Percentiles rank a stretch among this genome's conserved stretches.
Evolutionary conservation across 2,113 vertebrate species (phyloP).

Genomic region (Riparia riparia): DNA sequence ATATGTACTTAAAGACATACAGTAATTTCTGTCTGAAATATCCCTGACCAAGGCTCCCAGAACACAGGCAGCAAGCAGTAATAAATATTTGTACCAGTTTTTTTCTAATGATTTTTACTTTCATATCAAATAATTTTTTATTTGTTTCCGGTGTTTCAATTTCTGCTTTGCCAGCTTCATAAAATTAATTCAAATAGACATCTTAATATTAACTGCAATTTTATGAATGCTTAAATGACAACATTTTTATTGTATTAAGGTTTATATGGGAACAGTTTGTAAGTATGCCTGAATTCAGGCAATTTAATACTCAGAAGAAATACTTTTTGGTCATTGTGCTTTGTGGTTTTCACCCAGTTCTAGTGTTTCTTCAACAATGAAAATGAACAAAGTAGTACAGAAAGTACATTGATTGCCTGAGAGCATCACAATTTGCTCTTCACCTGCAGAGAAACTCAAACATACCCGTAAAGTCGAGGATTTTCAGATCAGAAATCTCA

Average conservation of each 20-base stretch:
- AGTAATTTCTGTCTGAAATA: background rate
- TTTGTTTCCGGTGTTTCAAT: background rate
- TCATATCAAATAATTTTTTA: background rate
- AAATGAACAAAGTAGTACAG: background rate
- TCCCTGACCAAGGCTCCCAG: background rate
- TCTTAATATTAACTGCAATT: background rate
- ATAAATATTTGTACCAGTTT: background rate
- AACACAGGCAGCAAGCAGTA: background rate
- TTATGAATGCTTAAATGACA: background rate
- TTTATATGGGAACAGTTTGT: background rate
- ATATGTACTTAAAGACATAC: background rate
- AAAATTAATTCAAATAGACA: background rate
- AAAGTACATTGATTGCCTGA: background rate
- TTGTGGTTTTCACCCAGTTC: background rate
- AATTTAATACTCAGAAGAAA: background rate
- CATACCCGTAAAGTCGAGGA: accelerated
- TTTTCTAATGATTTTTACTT: background rate
- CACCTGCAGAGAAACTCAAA: background rate
- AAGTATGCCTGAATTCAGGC: background rate
- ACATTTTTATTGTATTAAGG: background rate
- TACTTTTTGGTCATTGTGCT: background rate
- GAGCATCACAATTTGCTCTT: background rate
- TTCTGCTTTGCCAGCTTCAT: background rate
- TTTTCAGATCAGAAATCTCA: background rate
- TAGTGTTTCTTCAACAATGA: background rate